Evolutionary conservation across 1,140 invertebrate species (phyloP).

Genomic region (Drosophila triauraria): DNA sequence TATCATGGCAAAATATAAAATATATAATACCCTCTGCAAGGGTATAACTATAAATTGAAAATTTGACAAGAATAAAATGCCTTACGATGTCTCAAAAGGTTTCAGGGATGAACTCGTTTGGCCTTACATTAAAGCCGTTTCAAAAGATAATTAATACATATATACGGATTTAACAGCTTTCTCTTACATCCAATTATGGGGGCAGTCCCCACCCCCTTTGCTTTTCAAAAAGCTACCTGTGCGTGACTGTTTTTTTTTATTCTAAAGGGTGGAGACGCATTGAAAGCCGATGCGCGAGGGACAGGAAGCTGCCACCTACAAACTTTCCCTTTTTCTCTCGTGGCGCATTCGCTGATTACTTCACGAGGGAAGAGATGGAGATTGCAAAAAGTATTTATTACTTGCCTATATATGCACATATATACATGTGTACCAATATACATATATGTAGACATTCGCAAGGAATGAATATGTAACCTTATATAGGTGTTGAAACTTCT

Average conservation of each 20-base stretch:
- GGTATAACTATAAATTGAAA: too few relatives aligned
- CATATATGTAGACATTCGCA: too few relatives aligned
- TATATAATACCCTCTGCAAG: too few relatives aligned
- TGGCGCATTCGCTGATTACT: neutral
- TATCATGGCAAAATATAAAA: too few relatives aligned
- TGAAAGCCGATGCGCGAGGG: neutral
- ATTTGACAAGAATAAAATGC: neutral
- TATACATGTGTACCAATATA: too few relatives aligned
- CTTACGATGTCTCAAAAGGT: neutral
- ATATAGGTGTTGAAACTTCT: too few relatives aligned
- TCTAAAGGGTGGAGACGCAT: slow-evolving; percentile 7
- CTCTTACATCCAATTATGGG: slow-evolving; percentile 5
- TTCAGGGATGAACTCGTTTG: too few relatives aligned
- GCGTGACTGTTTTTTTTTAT: slow-evolving; percentile 7
- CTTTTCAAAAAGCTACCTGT: slow-evolving; percentile 1
- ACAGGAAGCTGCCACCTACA: neutral
- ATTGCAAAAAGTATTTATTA: neutral
- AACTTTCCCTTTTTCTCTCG: neutral
- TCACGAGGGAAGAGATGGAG: too few relatives aligned
- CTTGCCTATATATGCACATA: too few relatives aligned
- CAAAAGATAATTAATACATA: neutral
- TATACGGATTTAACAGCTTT: neutral
- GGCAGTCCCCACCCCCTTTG: neutral
- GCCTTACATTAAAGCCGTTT: neutral
- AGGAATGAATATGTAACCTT: too few relatives aligned